These are phyloP conservation scores for Drosophila ezoana DNA, from an alignment of 2,888 invertebrate genomes.

Conservation along the genomic window DNA sequence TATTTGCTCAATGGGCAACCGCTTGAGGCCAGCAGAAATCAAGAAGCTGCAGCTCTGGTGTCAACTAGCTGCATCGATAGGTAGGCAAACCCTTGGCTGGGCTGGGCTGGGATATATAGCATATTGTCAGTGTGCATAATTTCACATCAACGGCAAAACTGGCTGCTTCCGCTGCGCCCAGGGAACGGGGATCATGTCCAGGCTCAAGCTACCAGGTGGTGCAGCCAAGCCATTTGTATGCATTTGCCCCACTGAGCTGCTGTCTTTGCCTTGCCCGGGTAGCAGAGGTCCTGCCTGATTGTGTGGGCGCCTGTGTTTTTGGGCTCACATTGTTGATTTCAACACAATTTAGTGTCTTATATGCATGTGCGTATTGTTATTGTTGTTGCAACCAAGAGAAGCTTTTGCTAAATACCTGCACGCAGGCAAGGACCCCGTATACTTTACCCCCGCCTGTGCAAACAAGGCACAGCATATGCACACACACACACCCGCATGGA, in stretches of 20 bases:
- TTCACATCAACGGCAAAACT: conserved; percentile 53
- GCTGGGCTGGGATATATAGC: conserved; percentile 46
- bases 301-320: conserved; percentile 58
- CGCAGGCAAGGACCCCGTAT: conserved; percentile 39
- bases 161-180: background rate
- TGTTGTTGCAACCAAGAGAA: conserved; percentile 52
- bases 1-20: conserved; percentile 42
- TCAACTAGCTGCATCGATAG: conserved; percentile 68
- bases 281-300: conserved; percentile 14
- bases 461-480: conserved; percentile 52
- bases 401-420: conserved; percentile 72
- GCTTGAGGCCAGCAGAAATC: conserved; percentile 35
- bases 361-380: conserved; percentile 55
- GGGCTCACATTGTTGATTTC: conserved; percentile 81
- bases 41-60: conserved; percentile 42
- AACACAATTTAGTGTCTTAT: conserved; percentile 81
- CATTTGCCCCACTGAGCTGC: conserved; percentile 69
- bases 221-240: conserved; percentile 68
- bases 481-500: conserved; percentile 32
- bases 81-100: conserved; percentile 49
- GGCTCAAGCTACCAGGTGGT: conserved; percentile 13
- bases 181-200: conserved; percentile 1
- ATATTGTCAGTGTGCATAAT: conserved; percentile 75
- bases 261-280: conserved; percentile 45
- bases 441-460: conserved; percentile 36